Base-by-base conservation (phyloP, 2,113 vertebrate species). In the Ailurus styani region DNA sequence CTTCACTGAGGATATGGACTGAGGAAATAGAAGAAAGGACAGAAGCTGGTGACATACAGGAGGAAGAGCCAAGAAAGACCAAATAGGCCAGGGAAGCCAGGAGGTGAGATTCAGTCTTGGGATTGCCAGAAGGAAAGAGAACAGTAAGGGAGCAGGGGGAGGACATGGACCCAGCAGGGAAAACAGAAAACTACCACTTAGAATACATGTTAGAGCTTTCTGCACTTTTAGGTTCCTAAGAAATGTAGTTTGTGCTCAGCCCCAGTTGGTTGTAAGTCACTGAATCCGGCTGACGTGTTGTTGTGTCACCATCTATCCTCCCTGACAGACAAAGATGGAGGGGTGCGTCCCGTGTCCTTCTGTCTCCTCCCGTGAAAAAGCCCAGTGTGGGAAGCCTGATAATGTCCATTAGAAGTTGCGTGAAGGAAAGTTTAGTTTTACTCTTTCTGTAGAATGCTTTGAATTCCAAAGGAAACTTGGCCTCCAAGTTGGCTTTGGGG, bases 401-500 rank as follows among this genome's bases (percentile, higher is more conserved):
- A 3, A 8, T 0, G 0, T 83, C 14, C 13, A 17, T 25, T 27
- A 25, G 73, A 57, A 88, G 52, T 27, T 73, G 0, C 15, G 2
- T 1, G 27, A 57, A 40, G 50, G 17, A 64, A 34, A 55, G 6
- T 66, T 95, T 45, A 15, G 68, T 79, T 83, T 4, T 62, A 73
- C 0, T 21, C 6, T 50, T 82, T 29, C 91, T 94, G 82, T 72
- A 84, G 83, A 93, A 21, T n/a, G 10, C n/a, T 88, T 93, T 93
- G 73, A 90, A 62, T 89, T 93, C 57, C 62, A 5, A 72, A 77
- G 94, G 47, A 86, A 72, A 75, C 37, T 2, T 3, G 54, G 89
- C 17, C 86, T 97, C 93, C 47, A 15, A 34, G 85, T 60, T 31
- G 23, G 47, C 84, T 91, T 42, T n/a, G 86, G 82, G 97, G 70